These are phyloP conservation scores for Darevskia mixta DNA, from an alignment of 2,797 vertebrate species.

Conservation along the genomic window DNA sequence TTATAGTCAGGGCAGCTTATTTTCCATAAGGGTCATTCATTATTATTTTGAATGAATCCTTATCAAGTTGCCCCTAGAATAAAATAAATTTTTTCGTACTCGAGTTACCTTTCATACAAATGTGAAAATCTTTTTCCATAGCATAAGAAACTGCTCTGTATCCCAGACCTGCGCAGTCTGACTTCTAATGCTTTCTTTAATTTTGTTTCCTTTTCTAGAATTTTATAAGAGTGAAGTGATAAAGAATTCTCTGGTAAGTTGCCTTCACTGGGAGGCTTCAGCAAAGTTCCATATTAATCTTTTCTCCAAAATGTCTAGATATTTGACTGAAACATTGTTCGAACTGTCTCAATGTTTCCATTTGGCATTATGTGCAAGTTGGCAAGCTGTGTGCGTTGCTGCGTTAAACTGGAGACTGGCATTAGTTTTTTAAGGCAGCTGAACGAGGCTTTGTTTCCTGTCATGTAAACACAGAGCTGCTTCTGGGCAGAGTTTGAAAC, in stretches of 20 bases:
- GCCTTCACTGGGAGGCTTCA: constrained; percentile 23
- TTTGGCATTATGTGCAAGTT: neutral
- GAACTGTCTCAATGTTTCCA: neutral
- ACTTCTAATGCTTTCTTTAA: neutral
- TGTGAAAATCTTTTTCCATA: neutral
- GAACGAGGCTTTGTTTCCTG: neutral
- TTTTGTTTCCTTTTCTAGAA: constrained; percentile 80
- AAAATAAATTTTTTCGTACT: neutral
- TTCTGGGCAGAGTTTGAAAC: neutral
- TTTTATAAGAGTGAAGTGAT: constrained; percentile 99
- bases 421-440: neutral
- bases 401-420: neutral
- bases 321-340: neutral
- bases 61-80: neutral
- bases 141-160: neutral
- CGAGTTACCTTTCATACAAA: neutral
- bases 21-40: neutral
- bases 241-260: constrained; percentile 97
- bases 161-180: neutral
- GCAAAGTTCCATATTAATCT: neutral
- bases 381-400: neutral
- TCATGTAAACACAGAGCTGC: neutral
- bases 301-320: neutral
- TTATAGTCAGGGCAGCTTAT: no score
- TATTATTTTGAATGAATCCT: neutral